A percentile compares a stretch with the other conserved stretches of the same genome.
Evolutionary conservation across 2,113 vertebrate species (phyloP).

Genomic region (Amblyopsis rosae): DNA sequence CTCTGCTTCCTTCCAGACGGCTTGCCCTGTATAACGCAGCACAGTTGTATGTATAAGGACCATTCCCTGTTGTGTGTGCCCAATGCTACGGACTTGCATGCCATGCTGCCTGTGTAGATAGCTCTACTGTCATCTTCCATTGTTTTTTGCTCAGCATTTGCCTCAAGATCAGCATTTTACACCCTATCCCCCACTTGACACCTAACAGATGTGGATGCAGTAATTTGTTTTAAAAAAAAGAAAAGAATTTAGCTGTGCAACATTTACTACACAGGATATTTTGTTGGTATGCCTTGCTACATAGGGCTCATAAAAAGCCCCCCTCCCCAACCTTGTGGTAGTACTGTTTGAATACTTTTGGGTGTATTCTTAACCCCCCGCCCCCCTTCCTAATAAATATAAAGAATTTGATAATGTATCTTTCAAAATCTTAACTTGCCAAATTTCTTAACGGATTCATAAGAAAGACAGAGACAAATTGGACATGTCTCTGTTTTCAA

Average conservation of each 20-base stretch:
- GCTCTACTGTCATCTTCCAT: slow-evolving; percentile 74
- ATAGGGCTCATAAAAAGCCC: slow-evolving; percentile 1
- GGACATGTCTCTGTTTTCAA: slow-evolving; percentile 74
- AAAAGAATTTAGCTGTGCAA: slow-evolving; percentile 22
- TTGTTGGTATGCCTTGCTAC: slow-evolving; percentile 23
- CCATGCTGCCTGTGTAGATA: slow-evolving; percentile 75
- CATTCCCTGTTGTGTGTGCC: slow-evolving; percentile 66
- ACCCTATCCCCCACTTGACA: slow-evolving; percentile 64
- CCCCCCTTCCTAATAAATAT: too few species aligned
- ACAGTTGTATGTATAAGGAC: slow-evolving; percentile 81
- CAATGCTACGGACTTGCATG: slow-evolving; percentile 77
- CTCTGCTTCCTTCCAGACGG: slow-evolving; percentile 79
- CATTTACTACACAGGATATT: slow-evolving; percentile 1
- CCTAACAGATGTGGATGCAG: slow-evolving; percentile 49
- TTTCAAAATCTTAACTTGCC: neutral
- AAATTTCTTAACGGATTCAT: slow-evolving; percentile 34
- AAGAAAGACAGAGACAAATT: slow-evolving; percentile 52
- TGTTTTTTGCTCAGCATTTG: slow-evolving; percentile 63
- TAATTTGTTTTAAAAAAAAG: slow-evolving; percentile 23
- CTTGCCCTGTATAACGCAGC: slow-evolving; percentile 80
- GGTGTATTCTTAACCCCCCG: neutral
- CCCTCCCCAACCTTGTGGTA: too few species aligned
- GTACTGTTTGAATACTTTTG: slow-evolving; percentile 14
- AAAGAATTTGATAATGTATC: too few species aligned
- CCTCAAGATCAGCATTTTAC: slow-evolving; percentile 75